Percentiles rank a stretch among this genome's conserved stretches.
Evolutionary conservation across 2,797 vertebrate species (phyloP).

Genomic region (Phrynocephalus vlangalii): DNA sequence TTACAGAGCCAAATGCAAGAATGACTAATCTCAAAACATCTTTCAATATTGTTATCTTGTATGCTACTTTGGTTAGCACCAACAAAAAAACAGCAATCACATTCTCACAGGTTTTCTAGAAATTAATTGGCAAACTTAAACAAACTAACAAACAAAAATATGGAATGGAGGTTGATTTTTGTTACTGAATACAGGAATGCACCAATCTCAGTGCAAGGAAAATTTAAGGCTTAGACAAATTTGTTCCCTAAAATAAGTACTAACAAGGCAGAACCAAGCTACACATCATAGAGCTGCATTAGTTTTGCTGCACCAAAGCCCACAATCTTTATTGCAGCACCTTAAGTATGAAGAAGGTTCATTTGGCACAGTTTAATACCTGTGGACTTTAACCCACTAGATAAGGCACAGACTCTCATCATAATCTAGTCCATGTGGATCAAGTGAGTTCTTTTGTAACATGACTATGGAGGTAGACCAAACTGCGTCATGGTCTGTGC

Average conservation of each 20-base stretch:
- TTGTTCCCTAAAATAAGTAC: background rate
- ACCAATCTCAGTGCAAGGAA: background rate
- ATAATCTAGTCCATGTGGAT: background rate
- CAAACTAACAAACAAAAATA: background rate
- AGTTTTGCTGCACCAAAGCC: no score
- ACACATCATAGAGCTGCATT: background rate
- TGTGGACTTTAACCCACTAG: no score
- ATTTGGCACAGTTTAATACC: no score
- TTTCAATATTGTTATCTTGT: background rate
- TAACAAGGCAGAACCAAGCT: background rate
- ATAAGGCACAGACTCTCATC: background rate
- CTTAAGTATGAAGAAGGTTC: no score
- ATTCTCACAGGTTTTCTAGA: background rate
- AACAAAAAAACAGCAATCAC: background rate
- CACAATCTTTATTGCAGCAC: no score
- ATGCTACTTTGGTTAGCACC: conserved; percentile 9
- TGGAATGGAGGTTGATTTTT: no score
- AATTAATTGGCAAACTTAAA: background rate
- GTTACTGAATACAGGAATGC: background rate
- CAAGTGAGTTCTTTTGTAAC: conserved; percentile 6
- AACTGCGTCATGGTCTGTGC: background rate
- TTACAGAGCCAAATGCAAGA: background rate
- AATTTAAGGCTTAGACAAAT: background rate
- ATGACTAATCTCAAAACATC: background rate
- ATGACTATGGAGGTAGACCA: background rate